Evolutionary conservation across 1,140 invertebrate genomes (phyloP).

Genomic region (Lepidurus couesii): DNA sequence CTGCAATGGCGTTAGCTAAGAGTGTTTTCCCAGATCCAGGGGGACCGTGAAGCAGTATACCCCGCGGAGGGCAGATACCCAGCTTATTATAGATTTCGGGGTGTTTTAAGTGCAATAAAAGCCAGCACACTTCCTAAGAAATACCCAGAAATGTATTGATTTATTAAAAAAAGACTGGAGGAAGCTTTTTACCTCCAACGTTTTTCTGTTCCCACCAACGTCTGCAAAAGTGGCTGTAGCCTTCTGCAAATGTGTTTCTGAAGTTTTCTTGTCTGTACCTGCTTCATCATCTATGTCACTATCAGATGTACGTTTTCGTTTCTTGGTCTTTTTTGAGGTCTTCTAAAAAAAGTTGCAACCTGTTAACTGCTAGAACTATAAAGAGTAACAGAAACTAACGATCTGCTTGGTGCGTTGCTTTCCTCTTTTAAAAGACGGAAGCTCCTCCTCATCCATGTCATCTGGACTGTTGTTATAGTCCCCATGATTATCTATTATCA

Average conservation of each 20-base stretch:
- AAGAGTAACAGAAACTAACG: background rate
- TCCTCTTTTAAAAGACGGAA: background rate
- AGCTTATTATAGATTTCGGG: conserved; percentile 72
- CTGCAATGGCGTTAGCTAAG: conserved; percentile 85
- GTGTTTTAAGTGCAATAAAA: conserved; percentile 75
- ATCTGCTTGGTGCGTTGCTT: conserved; percentile 20
- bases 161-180: background rate
- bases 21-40: conserved; percentile 90
- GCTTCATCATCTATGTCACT: background rate
- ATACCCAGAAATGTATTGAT: conserved; percentile 35
- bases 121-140: conserved; percentile 64
- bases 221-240: conserved; percentile 24
- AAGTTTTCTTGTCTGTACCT: background rate
- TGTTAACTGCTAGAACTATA: background rate
- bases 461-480: background rate
- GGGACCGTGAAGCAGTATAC: conserved; percentile 83
- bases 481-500: conserved; percentile 29
- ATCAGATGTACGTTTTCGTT: conserved; percentile 12
- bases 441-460: background rate
- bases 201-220: conserved; percentile 28
- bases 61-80: conserved; percentile 72
- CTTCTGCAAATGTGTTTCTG: background rate
- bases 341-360: background rate
- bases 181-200: conserved; percentile 15
- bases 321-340: background rate